Conservation (phyloP, 1,140 invertebrate genomes). For the Pseudachorutes palmiensis region DNA sequence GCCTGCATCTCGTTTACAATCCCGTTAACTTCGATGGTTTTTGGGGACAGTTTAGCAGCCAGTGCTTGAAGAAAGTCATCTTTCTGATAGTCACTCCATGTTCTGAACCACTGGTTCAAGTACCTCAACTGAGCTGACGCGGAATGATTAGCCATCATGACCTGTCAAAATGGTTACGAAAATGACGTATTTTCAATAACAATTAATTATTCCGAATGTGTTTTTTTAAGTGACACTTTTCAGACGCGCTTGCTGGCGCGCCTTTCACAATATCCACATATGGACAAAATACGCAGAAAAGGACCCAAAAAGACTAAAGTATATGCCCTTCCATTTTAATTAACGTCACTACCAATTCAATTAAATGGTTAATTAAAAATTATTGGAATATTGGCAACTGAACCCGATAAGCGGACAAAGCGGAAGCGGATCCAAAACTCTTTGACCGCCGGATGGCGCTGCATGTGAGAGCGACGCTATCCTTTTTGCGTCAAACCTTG, state of each 20-base stretch:
- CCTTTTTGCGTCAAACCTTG: too few relatives aligned
- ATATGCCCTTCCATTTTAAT: not conserved
- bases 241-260: not conserved
- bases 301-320: not conserved
- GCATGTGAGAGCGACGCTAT: too few relatives aligned
- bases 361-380: too few relatives aligned
- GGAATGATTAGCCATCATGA: constrained; percentile 29
- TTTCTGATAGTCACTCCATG: constrained; percentile 38
- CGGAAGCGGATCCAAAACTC: too few relatives aligned
- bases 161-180: constrained; percentile 36
- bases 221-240: constrained; percentile 23
- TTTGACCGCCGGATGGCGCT: too few relatives aligned
- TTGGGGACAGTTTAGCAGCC: constrained; percentile 22
- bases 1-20: constrained; percentile 28
- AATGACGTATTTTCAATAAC: constrained; percentile 29
- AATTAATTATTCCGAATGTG: constrained; percentile 25
- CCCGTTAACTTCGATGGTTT: constrained; percentile 7
- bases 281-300: not conserved
- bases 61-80: constrained; percentile 35
- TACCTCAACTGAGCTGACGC: constrained; percentile 25
- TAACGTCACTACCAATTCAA: too few relatives aligned
- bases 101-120: constrained; percentile 32
- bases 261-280: not conserved
- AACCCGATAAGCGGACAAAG: too few relatives aligned
- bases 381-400: too few relatives aligned